A percentile compares a stretch with the other conserved stretches of the same genome.
phyloP scores from a whole-genome alignment of 1,140 invertebrate species.

The Pogonus chalceus region DNA sequence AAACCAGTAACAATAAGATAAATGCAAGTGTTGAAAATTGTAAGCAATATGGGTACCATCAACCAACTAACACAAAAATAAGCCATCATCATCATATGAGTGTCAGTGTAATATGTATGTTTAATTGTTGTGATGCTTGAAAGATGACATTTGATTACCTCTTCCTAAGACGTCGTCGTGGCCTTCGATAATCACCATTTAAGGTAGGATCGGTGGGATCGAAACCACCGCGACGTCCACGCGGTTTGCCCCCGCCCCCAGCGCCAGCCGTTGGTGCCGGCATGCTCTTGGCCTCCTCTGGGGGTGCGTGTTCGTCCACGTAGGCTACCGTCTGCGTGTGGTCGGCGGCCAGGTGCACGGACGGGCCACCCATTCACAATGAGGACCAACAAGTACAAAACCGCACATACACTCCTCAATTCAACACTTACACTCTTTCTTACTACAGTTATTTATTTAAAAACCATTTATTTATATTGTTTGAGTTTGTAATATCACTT shows the following conservation, averaged over 20 bases:
- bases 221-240: conserved; percentile 1
- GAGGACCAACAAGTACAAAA: not conserved
- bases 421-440: too few species aligned
- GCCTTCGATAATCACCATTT: conserved; percentile 16
- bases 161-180: conserved; percentile 11
- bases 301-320: not conserved
- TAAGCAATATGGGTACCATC: too few species aligned
- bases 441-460: too few species aligned
- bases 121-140: not conserved
- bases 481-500: too few species aligned
- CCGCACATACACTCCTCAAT: too few species aligned
- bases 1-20: too few species aligned
- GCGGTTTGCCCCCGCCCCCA: not conserved
- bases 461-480: too few species aligned
- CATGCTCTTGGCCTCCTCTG: not conserved
- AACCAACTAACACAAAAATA: too few species aligned
- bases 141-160: conserved; percentile 11
- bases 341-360: conserved; percentile 2
- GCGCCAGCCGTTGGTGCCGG: not conserved
- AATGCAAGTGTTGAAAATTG: too few species aligned
- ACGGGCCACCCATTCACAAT: conserved; percentile 9
- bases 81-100: too few species aligned
- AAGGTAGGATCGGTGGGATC: conserved; percentile 8
- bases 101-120: not conserved
- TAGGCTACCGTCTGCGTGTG: not conserved